phyloP scores from a whole-genome alignment of 37 sponge, comb jelly and placozoan species.

The Cliona cf. orientalis region DNA sequence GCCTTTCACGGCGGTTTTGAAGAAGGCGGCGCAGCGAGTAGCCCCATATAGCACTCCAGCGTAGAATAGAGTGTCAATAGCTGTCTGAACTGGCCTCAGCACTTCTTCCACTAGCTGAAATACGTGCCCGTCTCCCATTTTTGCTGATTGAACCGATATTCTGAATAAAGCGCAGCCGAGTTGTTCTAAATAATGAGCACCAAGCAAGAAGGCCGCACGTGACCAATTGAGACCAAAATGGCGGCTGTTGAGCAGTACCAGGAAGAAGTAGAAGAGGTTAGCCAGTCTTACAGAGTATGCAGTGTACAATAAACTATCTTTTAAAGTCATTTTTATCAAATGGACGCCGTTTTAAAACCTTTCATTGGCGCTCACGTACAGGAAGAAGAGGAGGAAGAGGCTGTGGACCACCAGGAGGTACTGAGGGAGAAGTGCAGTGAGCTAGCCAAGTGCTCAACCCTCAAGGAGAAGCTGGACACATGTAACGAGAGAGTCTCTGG shows the following conservation, averaged over 20 bases:
- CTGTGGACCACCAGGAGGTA: conserved; percentile 71
- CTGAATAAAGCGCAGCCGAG: background rate
- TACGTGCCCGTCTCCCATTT: conserved; percentile 58
- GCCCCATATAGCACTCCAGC: conserved; percentile 50
- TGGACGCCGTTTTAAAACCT: background rate
- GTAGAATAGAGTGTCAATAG: conserved; percentile 45
- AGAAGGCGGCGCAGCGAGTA: background rate
- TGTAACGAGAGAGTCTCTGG: conserved; percentile 83
- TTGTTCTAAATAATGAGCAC: background rate
- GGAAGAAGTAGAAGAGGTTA: conserved; percentile 20
- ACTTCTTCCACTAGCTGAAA: conserved; percentile 43
- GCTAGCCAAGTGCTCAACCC: conserved; percentile 56
- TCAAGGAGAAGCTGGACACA: conserved; percentile 66
- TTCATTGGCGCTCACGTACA: background rate
- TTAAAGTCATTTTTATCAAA: background rate
- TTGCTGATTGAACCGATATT: background rate
- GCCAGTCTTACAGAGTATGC: background rate
- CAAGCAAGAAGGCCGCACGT: background rate
- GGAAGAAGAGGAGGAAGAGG: conserved; percentile 51
- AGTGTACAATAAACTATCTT: background rate
- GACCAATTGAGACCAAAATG: conserved; percentile 24
- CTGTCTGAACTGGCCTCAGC: background rate
- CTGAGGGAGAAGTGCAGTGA: conserved; percentile 87
- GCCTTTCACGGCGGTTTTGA: conserved; percentile 12
- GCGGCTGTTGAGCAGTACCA: conserved; percentile 42